phyloP scores from a whole-genome alignment of 2,888 invertebrate species.

The Papilio protenor region DNA sequence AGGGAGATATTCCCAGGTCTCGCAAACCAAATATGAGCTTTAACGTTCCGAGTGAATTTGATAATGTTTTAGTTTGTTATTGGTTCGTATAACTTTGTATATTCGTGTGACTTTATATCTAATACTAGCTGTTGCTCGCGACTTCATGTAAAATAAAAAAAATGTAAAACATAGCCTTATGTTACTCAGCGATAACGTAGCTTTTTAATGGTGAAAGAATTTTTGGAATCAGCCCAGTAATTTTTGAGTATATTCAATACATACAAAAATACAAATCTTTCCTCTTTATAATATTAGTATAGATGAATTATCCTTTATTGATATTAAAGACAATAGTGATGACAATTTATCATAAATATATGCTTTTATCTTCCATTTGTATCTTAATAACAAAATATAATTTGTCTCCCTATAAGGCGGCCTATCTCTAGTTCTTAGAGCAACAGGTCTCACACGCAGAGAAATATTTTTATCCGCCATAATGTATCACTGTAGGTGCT shows the following conservation, averaged over 20 bases:
- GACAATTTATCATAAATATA: background rate
- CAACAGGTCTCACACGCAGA: conserved; percentile 75
- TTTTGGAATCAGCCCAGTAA: too few relatives aligned
- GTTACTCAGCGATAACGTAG: too few relatives aligned
- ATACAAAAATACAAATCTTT: too few relatives aligned
- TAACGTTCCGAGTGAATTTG: conserved; percentile 30
- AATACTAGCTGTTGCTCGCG: too few relatives aligned
- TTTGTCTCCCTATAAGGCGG: conserved; percentile 39
- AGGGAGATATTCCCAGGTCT: conserved; percentile 38
- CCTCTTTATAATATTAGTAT: too few relatives aligned
- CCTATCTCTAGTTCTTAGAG: conserved; percentile 62
- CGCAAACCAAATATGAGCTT: conserved; percentile 40
- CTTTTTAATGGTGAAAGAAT: too few relatives aligned
- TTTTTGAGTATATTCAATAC: too few relatives aligned
- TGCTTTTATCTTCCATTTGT: background rate
- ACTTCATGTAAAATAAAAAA: too few relatives aligned
- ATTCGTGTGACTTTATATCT: background rate
- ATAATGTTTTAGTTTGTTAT: conserved; percentile 33
- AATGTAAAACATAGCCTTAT: too few relatives aligned
- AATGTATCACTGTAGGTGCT: conserved; percentile 73
- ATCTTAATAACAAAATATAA: background rate
- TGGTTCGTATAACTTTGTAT: conserved; percentile 2
- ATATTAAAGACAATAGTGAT: background rate
- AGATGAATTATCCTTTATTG: too few relatives aligned
- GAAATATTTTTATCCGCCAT: conserved; percentile 78